Evolutionary conservation across 2,797 vertebrate species (phyloP), one percentile per base, ranked within the genome.

Genomic region (Gastrophryne carolinensis): DNA sequence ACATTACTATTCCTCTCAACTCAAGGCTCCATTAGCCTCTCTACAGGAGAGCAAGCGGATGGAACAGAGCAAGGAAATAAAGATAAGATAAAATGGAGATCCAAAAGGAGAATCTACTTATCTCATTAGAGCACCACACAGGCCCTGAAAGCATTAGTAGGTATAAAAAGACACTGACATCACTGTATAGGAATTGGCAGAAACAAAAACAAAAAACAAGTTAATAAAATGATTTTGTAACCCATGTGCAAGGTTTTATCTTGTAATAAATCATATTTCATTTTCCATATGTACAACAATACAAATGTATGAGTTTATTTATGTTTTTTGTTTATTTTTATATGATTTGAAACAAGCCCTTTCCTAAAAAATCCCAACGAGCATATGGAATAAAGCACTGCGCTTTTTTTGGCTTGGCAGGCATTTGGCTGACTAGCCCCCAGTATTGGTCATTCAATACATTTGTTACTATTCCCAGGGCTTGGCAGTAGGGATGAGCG

Each of bases 11-110:
- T 54, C 53, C 57, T 73, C 34, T 73, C 34, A 63, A 54, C 60
- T 64, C 61, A 44, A 73, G 49, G 49, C 71, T 64, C 71, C 71
- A 73, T 73, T 73, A 73, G 61, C 17, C 17, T 56, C 49, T 73
- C 13, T 24, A 47, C 24, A 61, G 34, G 49, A 73, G 39, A 56
- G 71, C 34, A 17, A 60, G 27, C 13, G 26, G 26, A 27, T 23
- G 26, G 35, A 56, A 21, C 26, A 63, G 35, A 65, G 49, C 34
- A 37, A 56, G 12, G 39, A n/a, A 72, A 52, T 41, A n/a, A 72
- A 52, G 27, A 57, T 34, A 19, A 57, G 29, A 47, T 50, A 73
- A 53, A 56, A 57, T 44, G 29, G 27, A 65, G 50, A 34, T 64
- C 35, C 24, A 44, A 39, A 50, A 32, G 60, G 35, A 23, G 57